Conservation (phyloP, 2,113 vertebrate species). For the Rutilus rutilus region DNA sequence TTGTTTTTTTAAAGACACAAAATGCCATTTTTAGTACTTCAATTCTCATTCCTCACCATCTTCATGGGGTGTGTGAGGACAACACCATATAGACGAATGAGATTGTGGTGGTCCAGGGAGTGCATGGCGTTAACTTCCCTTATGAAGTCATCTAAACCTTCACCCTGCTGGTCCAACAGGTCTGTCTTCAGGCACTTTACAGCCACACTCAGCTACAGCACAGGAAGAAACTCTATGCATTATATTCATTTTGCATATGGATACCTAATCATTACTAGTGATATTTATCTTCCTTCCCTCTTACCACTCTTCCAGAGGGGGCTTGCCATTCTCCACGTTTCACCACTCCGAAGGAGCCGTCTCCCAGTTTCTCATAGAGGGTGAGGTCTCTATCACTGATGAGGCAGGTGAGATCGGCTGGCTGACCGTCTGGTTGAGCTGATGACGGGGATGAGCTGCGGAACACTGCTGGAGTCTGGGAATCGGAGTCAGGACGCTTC, state of each 20-base stretch:
- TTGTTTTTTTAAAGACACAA: not conserved
- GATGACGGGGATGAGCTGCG: constrained; percentile 74
- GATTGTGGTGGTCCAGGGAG: constrained; percentile 92
- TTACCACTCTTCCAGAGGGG: constrained; percentile 87
- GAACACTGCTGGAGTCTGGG: constrained; percentile 74
- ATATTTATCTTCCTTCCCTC: constrained; percentile 44
- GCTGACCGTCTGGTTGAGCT: constrained; percentile 63
- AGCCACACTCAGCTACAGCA: constrained; percentile 86
- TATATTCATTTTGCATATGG: not conserved
- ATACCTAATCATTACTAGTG: not conserved
- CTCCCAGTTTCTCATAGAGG: constrained; percentile 91
- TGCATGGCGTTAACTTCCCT: constrained; percentile 98
- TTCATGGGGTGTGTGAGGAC: constrained; percentile 98
- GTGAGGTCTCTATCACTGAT: constrained; percentile 91
- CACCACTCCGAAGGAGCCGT: constrained; percentile 95
- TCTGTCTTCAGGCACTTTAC: constrained; percentile 96
- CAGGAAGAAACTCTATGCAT: not conserved
- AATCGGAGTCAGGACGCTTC: constrained; percentile 86
- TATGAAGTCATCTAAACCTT: constrained; percentile 95
- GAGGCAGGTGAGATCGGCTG: constrained; percentile 90
- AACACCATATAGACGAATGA: constrained; percentile 92
- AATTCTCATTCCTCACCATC: constrained; percentile 72
- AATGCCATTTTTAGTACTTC: constrained; percentile 9
- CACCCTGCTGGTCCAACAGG: constrained; percentile 88
- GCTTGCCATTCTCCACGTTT: constrained; percentile 92